These are phyloP conservation scores for Elysia crispata DNA, from an alignment of 2,888 invertebrate genomes.

Conservation along the genomic window DNA sequence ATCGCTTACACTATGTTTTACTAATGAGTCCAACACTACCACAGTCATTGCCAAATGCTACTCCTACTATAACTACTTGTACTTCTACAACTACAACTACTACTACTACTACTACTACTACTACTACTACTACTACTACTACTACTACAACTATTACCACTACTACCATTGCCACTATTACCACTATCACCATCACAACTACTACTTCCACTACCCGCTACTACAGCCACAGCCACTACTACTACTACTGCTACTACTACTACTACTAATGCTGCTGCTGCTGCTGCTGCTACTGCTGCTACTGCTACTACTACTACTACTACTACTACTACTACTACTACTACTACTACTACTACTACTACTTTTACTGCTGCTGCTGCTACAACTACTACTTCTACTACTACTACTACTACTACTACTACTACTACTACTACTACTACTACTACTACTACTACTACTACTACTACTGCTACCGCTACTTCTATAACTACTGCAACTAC, in stretches of 20 bases:
- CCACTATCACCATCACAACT: too few relatives aligned
- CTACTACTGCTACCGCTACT: constrained; percentile 10
- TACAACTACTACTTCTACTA: constrained; percentile 21
- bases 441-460: constrained; percentile 16
- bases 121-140: constrained; percentile 25
- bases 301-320: constrained; percentile 13
- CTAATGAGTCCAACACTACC: background rate
- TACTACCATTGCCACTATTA: constrained; percentile 10
- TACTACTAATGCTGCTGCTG: constrained; percentile 16
- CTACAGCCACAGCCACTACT: too few relatives aligned
- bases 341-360: constrained; percentile 16
- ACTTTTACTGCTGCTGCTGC: constrained; percentile 2
- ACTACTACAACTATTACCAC: background rate
- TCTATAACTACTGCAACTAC: constrained; percentile 2
- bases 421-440: constrained; percentile 13
- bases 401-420: constrained; percentile 13
- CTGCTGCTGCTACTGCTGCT: constrained; percentile 10
- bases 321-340: constrained; percentile 17
- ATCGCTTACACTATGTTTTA: too few relatives aligned
- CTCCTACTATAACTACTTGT: constrained; percentile 15
- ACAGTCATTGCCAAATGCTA: too few relatives aligned
- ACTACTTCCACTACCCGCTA: too few relatives aligned
- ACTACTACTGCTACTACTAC: constrained; percentile 23
- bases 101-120: constrained; percentile 16
- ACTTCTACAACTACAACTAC: background rate